phyloP scores from a whole-genome alignment of 2,888 invertebrate genomes.

The Acleris emargana region DNA sequence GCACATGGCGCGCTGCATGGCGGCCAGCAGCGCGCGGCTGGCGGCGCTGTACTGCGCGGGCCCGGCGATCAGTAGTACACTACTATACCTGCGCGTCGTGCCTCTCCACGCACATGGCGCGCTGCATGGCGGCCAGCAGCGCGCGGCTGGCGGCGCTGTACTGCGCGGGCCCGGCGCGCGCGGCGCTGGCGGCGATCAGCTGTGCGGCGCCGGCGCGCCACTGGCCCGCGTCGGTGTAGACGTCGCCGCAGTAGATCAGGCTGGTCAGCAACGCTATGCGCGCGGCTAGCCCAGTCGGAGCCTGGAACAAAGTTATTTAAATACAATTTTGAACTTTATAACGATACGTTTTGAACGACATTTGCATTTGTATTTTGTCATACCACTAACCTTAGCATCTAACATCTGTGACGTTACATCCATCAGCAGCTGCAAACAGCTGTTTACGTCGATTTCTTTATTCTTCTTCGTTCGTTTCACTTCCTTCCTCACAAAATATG shows the following conservation, averaged over 20 bases:
- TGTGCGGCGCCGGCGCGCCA: slow-evolving; percentile 65
- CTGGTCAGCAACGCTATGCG: slow-evolving; percentile 62
- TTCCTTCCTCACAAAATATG: slow-evolving; percentile 73
- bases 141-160: slow-evolving; percentile 52
- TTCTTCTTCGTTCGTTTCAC: slow-evolving; percentile 71
- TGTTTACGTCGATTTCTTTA: slow-evolving; percentile 93
- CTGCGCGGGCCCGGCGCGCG: slow-evolving; percentile 52
- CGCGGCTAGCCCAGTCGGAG: slow-evolving; percentile 63
- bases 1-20: too few relatives aligned
- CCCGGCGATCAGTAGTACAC: too few relatives aligned
- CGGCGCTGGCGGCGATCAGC: slow-evolving; percentile 51
- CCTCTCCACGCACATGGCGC: slow-evolving; percentile 51
- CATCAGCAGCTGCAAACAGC: slow-evolving; percentile 95
- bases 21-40: too few relatives aligned
- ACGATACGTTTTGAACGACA: too few relatives aligned
- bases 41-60: too few relatives aligned
- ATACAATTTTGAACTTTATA: too few relatives aligned
- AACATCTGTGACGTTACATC: slow-evolving; percentile 93
- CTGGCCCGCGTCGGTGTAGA: slow-evolving; percentile 53
- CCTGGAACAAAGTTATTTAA: slow-evolving; percentile 50
- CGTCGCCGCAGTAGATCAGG: slow-evolving; percentile 50
- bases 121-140: slow-evolving; percentile 48
- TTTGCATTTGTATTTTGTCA: too few relatives aligned
- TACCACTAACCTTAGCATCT: slow-evolving; percentile 66
- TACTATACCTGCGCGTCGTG: too few relatives aligned